phyloP scores from a whole-genome alignment of 2,797 vertebrate genomes.

The Spizella passerina region DNA sequence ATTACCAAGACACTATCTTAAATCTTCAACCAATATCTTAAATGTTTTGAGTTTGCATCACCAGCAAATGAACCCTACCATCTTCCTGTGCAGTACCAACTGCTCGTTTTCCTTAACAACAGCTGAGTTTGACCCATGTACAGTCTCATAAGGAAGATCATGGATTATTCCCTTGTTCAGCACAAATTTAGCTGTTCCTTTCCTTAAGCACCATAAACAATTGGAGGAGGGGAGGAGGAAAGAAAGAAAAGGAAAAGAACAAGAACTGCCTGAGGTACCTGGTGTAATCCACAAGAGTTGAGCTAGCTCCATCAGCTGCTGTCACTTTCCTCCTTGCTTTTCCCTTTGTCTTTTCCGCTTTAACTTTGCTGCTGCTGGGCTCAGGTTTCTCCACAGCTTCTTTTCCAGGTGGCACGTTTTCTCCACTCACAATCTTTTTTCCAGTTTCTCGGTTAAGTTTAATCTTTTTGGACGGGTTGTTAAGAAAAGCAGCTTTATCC shows the following conservation, averaged over 20 bases:
- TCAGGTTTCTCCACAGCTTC: conserved; percentile 74
- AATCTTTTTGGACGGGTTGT: conserved; percentile 87
- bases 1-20: not conserved
- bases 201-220: not conserved
- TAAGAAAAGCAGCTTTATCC: conserved; percentile 78
- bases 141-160: not conserved
- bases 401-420: conserved; percentile 70
- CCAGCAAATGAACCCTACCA: not conserved
- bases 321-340: conserved; percentile 77
- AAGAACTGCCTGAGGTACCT: conserved; percentile 75
- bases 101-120: fast-evolving
- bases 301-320: conserved; percentile 70
- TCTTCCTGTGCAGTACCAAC: not conserved
- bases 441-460: conserved; percentile 92
- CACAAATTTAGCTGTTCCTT: not conserved
- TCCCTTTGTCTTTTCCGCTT: conserved; percentile 77
- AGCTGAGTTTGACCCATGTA: not conserved
- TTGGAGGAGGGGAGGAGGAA: fast-evolving
- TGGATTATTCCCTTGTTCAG: not conserved
- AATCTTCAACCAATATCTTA: not conserved
- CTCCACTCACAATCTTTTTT: conserved; percentile 78
- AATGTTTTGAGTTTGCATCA: not conserved
- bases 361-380: conserved; percentile 72
- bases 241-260: not conserved
- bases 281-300: conserved; percentile 80